phyloP scores from a whole-genome alignment of 1,140 invertebrate species.

The Ditylenchus dipsaci region DNA sequence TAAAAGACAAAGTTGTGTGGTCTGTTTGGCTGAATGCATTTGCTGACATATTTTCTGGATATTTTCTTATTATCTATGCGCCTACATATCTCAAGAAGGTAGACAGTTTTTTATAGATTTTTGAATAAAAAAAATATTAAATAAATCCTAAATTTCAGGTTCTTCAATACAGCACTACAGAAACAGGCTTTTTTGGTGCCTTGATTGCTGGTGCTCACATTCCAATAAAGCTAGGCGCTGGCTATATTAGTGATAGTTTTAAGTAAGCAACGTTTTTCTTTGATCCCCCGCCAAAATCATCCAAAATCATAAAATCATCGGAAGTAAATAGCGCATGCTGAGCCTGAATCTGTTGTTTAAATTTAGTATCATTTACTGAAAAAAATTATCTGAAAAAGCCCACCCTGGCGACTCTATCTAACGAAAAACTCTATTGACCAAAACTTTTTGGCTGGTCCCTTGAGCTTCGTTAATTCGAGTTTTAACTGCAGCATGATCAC shows the following conservation, averaged over 20 bases:
- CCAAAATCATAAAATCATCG: neutral
- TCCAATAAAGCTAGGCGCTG: constrained; percentile 21
- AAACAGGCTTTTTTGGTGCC: constrained; percentile 25
- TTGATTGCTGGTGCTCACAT: constrained; percentile 16
- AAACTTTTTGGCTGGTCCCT: neutral
- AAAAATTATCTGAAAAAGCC: neutral
- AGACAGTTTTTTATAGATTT: neutral
- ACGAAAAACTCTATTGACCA: too few species aligned
- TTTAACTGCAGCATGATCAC: neutral
- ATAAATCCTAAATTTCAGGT: constrained; percentile 13
- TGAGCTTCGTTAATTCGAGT: neutral
- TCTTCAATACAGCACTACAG: constrained; percentile 17
- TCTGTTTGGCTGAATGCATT: constrained; percentile 43
- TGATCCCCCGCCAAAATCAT: constrained; percentile 14
- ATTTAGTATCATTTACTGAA: neutral
- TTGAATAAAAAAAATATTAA: too few species aligned
- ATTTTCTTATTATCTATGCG: constrained; percentile 34
- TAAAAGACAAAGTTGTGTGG: constrained; percentile 24
- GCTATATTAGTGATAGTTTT: constrained; percentile 31
- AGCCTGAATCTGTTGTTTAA: neutral
- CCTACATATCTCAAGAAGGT: constrained; percentile 38
- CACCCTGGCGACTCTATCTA: neutral
- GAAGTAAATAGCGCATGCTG: neutral
- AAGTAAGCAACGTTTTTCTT: constrained; percentile 16
- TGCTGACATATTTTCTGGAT: constrained; percentile 35